phyloP scores from a whole-genome alignment of 1,140 invertebrate genomes.

The Anastrepha ludens region DNA sequence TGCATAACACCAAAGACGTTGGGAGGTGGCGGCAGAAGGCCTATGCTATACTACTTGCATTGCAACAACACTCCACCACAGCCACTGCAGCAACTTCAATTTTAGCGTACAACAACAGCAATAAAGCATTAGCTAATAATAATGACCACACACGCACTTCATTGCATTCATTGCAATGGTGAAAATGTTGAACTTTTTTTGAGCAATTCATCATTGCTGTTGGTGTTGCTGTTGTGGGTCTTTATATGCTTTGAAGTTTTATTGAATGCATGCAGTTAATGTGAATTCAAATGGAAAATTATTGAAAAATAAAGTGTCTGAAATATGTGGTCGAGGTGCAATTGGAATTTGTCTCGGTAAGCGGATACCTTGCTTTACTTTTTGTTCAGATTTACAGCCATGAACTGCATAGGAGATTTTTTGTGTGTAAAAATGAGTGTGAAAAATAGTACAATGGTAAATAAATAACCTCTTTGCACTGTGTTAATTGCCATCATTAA shows the following conservation, averaged over 20 bases:
- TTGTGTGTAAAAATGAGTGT: not conserved
- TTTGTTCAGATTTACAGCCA: not conserved
- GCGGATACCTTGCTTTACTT: not conserved
- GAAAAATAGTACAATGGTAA: not conserved
- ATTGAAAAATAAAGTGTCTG: not conserved
- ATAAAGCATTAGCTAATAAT: not conserved
- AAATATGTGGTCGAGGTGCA: constrained; percentile 7
- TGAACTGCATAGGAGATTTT: not conserved
- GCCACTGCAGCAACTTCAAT: too few relatives aligned
- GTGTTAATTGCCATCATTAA: not conserved
- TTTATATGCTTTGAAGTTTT: constrained; percentile 26
- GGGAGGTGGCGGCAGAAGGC: not conserved
- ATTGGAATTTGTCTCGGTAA: not conserved
- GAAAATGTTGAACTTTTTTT: constrained; percentile 9
- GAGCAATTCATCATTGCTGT: constrained; percentile 31
- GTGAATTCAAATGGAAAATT: not conserved
- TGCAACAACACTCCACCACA: not conserved
- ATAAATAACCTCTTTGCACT: not conserved
- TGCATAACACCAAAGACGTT: not conserved
- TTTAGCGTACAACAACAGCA: not conserved
- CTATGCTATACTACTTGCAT: not conserved
- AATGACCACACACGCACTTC: constrained; percentile 33
- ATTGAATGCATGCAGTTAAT: not conserved
- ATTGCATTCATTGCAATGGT: not conserved
- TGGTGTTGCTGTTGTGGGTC: not conserved